Conservation (phyloP, 2,888 invertebrate species). For the Cryptus viduatorius region DNA sequence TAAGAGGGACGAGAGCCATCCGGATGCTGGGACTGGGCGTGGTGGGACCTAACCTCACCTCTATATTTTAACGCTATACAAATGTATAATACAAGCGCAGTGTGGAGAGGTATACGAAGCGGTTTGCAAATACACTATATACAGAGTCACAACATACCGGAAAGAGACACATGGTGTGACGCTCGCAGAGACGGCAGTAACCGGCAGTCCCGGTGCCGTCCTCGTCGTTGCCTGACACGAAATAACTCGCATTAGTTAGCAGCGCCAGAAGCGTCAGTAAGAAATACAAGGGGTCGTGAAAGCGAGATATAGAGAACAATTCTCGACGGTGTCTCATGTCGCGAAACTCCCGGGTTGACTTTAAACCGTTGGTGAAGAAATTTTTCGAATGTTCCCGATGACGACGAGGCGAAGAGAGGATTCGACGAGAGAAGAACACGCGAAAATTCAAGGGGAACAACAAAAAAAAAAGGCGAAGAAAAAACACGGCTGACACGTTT, state of each 20-base stretch:
- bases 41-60: constrained; percentile 17
- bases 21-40: constrained; percentile 47
- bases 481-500: background rate
- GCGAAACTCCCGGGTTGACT: constrained; percentile 12
- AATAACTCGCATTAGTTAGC: constrained; percentile 72
- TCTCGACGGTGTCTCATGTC: constrained; percentile 65
- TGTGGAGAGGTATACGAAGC: constrained; percentile 8
- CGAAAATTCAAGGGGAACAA: background rate
- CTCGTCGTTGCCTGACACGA: constrained; percentile 68
- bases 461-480: background rate
- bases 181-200: constrained; percentile 78
- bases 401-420: background rate
- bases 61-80: constrained; percentile 33
- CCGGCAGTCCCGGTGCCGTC: constrained; percentile 69
- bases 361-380: background rate
- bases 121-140: constrained; percentile 1
- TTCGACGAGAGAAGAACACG: background rate
- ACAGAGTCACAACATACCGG: constrained; percentile 73
- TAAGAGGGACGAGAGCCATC: constrained; percentile 49
- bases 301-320: constrained; percentile 47
- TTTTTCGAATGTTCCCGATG: background rate
- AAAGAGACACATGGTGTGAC: constrained; percentile 80
- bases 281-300: constrained; percentile 61
- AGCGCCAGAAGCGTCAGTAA: constrained; percentile 62
- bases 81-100: constrained; percentile 25